Percentiles rank a stretch among this genome's conserved stretches.
These are phyloP conservation scores for Enteromius anoplus DNA, from an alignment of 2,797 vertebrate species.

Conservation along the genomic window DNA sequence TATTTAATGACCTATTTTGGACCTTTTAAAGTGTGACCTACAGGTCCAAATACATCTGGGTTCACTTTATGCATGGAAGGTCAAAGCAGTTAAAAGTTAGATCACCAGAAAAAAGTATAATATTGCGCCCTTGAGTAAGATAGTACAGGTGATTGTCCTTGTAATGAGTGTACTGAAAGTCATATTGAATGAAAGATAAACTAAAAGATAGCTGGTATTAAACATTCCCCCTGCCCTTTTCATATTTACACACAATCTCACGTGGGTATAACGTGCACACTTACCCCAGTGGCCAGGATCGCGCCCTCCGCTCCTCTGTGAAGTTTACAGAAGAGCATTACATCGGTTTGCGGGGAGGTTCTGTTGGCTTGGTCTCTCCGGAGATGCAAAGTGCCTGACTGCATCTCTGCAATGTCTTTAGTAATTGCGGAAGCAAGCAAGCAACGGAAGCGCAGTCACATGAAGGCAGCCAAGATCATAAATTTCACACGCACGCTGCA, in stretches of 20 bases:
- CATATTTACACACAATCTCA: neutral
- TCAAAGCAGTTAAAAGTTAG: neutral
- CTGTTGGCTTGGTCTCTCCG: constrained; percentile 50
- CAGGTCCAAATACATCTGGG: neutral
- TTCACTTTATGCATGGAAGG: neutral
- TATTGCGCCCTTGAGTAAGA: neutral
- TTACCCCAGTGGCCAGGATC: constrained; percentile 74
- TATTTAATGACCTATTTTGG: neutral
- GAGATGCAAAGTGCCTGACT: constrained; percentile 40
- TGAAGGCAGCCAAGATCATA: constrained; percentile 74
- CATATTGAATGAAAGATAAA: neutral
- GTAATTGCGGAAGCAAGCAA: constrained; percentile 80
- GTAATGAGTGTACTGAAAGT: constrained; percentile 2
- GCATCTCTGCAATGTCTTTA: constrained; percentile 49
- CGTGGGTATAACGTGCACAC: constrained; percentile 54
- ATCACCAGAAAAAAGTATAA: neutral
- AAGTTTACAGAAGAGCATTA: constrained; percentile 72
- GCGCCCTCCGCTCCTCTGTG: constrained; percentile 72
- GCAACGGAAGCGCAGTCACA: constrained; percentile 83
- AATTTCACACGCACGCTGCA: constrained; percentile 61
- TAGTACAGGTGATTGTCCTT: neutral
- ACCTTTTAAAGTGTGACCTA: neutral
- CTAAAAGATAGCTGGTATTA: neutral
- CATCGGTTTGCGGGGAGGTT: constrained; percentile 60
- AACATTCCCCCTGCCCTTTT: neutral